Conservation (phyloP, 2,113 vertebrate genomes). For the Toxostoma redivivum region DNA sequence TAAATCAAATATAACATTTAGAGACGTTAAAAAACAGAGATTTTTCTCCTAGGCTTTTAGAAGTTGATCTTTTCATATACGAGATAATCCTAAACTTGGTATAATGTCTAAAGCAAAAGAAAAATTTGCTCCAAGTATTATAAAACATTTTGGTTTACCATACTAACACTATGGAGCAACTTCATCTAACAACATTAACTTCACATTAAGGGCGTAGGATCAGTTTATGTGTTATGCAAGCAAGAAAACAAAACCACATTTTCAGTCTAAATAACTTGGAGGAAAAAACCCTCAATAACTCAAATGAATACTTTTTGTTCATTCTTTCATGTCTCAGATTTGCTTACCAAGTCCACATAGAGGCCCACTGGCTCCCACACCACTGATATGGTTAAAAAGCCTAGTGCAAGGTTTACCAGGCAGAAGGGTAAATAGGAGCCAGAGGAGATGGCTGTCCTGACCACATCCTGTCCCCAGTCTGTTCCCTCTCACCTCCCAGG, state of each 20-base stretch:
- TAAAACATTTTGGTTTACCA: not conserved
- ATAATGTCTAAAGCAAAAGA: not conserved
- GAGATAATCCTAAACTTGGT: not conserved
- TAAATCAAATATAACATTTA: conserved; percentile 74
- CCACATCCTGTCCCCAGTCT: not conserved
- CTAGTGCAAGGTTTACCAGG: not conserved
- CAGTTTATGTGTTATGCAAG: not conserved
- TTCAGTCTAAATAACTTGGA: not conserved
- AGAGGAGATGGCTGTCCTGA: not conserved
- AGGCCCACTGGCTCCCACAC: not conserved
- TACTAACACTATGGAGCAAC: not conserved
- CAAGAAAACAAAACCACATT: not conserved
- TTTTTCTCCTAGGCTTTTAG: not conserved
- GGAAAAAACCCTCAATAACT: not conserved
- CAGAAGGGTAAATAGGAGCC: not conserved
- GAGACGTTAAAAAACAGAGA: not conserved
- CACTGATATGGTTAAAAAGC: not conserved
- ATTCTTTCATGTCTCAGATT: not conserved
- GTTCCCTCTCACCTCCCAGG: not conserved
- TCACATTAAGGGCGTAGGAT: not conserved
- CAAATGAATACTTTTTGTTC: not conserved
- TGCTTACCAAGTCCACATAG: not conserved
- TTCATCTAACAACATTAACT: not conserved
- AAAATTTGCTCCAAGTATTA: not conserved
- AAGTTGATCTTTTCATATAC: not conserved